Percentiles rank a stretch among this genome's conserved stretches.
Conservation (phyloP, 1,140 invertebrate species). For the Papilio machaon region DNA sequence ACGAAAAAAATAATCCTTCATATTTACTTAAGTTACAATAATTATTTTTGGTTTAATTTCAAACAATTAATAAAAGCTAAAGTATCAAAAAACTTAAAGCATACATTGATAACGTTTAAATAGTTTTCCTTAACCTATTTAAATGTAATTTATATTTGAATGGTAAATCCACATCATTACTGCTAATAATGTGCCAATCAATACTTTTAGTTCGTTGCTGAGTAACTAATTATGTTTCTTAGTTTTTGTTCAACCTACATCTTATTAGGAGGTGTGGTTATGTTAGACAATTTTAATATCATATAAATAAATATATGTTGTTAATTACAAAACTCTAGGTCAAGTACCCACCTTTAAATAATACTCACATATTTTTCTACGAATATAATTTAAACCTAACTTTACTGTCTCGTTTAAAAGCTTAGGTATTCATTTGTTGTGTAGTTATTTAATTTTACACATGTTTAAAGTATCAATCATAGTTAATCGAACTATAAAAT, state of each 20-base stretch:
- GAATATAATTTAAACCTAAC: too few species aligned
- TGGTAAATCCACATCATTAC: background rate
- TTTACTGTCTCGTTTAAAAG: background rate
- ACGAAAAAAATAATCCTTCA: too few species aligned
- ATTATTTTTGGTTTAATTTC: background rate
- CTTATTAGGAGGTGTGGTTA: constrained; percentile 5
- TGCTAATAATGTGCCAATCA: constrained; percentile 7
- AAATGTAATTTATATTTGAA: background rate
- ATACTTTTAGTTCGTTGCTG: background rate
- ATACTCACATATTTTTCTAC: background rate
- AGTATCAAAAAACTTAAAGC: background rate
- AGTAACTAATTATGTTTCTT: constrained; percentile 1
- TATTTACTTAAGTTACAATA: background rate
- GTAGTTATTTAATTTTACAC: too few species aligned
- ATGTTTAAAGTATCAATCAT: too few species aligned
- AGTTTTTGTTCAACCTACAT: constrained; percentile 17
- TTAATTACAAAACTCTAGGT: background rate
- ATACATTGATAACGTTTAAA: background rate
- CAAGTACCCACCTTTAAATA: background rate
- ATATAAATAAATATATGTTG: background rate
- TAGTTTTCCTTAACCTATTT: constrained; percentile 17
- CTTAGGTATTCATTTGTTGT: background rate
- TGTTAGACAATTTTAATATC: background rate
- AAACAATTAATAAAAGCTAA: background rate
- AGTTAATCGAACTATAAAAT: too few species aligned